Base-by-base conservation (phyloP, 92 coral and sea anemone genomes). In the Isaurus tuberculatus region DNA sequence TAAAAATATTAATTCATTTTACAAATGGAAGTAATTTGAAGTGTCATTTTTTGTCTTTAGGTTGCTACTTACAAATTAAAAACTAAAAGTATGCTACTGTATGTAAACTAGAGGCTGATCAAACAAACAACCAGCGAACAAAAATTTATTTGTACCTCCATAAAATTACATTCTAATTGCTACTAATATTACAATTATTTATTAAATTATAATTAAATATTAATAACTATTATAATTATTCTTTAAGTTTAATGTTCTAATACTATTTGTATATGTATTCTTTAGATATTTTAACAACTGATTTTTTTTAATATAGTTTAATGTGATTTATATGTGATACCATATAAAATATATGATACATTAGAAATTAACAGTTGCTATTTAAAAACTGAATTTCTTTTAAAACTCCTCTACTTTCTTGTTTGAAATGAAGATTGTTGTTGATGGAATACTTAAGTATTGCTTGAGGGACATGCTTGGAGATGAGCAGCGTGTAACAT, bases 391-490 rank as follows among this genome's bases (percentile, higher is more conserved):
- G 23, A 51, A 51, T 15, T 51, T 51, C 61, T 51, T 3, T 51
- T 51, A 51, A 51, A 51, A 51, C 61, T 51, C 61, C 19, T 65
- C 5, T 65, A 29, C 31, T 63, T 65, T 29, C 1, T 2, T 29
- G 17, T 13, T 65, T 26, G 34, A 33, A 65, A 65, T 4, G 20
- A 65, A 65, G 40, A 65, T 28, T 0, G 37, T 33, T 65, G 71
- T 65, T 65, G 71, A 65, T 65, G 40, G 71, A 2, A 65, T 65
- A 65, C 71, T 65, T 15, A 65, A 65, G 40, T 65, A 29, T 40
- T 65, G 71, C 71, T 13, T 65, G 40, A 65, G 71, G 16, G 71
- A 65, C 37, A 65, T 65, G 71, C 71, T 65, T 28, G 71, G 71
- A 65, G 16, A 17, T 28, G 37, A 65, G 40, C 71, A 65, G 40